These are phyloP conservation scores for Tautogolabrus adspersus DNA, from an alignment of 2,113 vertebrate genomes.

Conservation along the genomic window DNA sequence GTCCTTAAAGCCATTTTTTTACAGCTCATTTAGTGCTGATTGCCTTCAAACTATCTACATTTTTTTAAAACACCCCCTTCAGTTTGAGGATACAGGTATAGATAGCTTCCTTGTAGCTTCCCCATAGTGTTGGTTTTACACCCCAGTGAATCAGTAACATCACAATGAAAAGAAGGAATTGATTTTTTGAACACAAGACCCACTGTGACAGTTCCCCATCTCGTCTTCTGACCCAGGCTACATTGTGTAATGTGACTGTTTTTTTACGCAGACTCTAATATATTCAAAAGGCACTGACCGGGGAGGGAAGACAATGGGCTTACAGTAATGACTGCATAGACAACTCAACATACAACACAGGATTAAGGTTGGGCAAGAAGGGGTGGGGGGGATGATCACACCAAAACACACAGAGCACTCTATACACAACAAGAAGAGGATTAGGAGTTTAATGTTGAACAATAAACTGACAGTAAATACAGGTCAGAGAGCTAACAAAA, in stretches of 20 bases:
- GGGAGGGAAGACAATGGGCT: conserved; percentile 64
- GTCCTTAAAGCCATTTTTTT: too few relatives aligned
- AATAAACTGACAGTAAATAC: conserved; percentile 64
- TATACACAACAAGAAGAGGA: conserved; percentile 59
- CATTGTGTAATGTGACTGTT: conserved; percentile 50
- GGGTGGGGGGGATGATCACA: neutral
- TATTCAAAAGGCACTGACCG: conserved; percentile 55
- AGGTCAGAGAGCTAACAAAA: conserved; percentile 47
- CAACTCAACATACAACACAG: conserved; percentile 38
- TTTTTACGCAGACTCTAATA: conserved; percentile 41
- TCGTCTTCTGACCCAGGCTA: conserved; percentile 45
- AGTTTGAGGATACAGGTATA: too few relatives aligned
- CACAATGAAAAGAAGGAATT: conserved; percentile 10
- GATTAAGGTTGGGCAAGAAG: conserved; percentile 35
- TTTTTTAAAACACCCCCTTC: neutral
- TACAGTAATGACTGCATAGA: conserved; percentile 52
- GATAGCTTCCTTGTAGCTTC: neutral
- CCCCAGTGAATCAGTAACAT: conserved; percentile 16
- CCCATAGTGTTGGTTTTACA: neutral
- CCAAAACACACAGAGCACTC: conserved; percentile 54
- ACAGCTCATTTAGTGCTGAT: neutral
- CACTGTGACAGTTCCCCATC: conserved; percentile 5
- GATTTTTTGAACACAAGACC: conserved; percentile 17
- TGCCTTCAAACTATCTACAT: neutral
- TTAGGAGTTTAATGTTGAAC: conserved; percentile 55